Base-by-base conservation (phyloP, 2,113 vertebrate species). In the Megaceryle torquata region DNA sequence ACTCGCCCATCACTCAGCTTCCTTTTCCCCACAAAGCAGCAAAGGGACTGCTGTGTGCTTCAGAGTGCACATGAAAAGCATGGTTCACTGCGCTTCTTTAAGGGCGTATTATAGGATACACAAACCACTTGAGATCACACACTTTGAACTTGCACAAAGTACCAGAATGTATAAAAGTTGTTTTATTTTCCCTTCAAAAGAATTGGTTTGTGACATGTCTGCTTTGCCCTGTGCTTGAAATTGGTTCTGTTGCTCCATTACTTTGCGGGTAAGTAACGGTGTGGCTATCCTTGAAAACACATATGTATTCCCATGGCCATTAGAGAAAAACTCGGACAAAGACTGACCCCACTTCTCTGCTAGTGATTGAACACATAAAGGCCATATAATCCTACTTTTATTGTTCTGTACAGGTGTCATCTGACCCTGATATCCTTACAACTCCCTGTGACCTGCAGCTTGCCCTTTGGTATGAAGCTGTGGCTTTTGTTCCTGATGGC, bases 401-500 rank as follows among this genome's bases (percentile, higher is more conserved):
- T 59, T 82, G 54, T 70, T 76, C 67, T 31, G 13, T 80, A 24
- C n/a, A 53, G 88, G 86, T 96, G 86, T 95, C 78, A 69, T 10
- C 77, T 94, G 85, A 94, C 89, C 94, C 79, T 48, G 92, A 81
- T 83, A 83, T 46, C 77, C 88, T 91, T 63, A 19, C 31, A 89
- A 71, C 71, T 90, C 67, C 43, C 6, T 6, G 33, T 7, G 69
- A 89, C 93, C 94, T 78, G 44, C 68, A 93, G 88, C 28, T 64
- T 1, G 39, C 12, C 24, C 53, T 71, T 67, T 65, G 91, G 53
- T 83, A 59, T 5, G 28, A 90, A 89, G 81, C 24, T 35, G 75
- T 19, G 11, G 61, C 70, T 95, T 97, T 94, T 96, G 77, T 96
- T 92, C 76, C 75, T 31, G 75, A 79, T 70, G 89, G 88, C 79